Evolutionary conservation across 2,113 vertebrate genomes (phyloP).

Genomic region (Caracal caracal): DNA sequence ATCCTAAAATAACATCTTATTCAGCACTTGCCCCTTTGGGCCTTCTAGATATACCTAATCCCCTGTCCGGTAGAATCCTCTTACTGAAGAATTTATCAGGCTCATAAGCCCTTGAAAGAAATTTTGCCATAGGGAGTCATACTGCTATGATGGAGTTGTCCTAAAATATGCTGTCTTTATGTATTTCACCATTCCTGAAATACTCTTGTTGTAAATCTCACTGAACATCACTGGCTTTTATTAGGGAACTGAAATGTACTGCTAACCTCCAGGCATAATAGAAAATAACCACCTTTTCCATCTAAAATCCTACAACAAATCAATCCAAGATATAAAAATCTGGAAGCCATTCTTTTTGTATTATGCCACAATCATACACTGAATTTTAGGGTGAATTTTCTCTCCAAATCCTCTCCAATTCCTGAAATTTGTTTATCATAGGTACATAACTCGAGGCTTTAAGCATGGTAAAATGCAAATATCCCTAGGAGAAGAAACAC

Average conservation of each 20-base stretch:
- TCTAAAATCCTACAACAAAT: constrained; percentile 5
- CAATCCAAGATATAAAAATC: background rate
- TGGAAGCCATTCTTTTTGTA: background rate
- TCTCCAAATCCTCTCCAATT: constrained; percentile 3
- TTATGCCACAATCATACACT: background rate
- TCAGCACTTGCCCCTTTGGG: background rate
- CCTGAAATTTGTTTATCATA: background rate
- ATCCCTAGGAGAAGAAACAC: background rate
- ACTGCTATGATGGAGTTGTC: constrained; percentile 33
- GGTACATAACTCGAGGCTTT: background rate
- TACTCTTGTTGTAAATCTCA: constrained; percentile 28
- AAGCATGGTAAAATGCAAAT: background rate
- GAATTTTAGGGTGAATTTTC: background rate
- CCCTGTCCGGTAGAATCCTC: background rate
- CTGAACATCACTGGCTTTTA: background rate
- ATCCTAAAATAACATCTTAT: constrained; percentile 44
- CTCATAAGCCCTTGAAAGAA: constrained; percentile 54
- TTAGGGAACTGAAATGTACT: background rate
- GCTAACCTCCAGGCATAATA: background rate
- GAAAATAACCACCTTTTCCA: constrained; percentile 15
- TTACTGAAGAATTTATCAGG: constrained; percentile 57
- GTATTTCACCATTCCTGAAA: constrained; percentile 26
- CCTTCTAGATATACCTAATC: background rate
- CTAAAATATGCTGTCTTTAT: constrained; percentile 47
- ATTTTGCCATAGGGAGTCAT: constrained; percentile 39